Conservation (phyloP, 2,797 vertebrate genomes). For the Pseudopleuronectes americanus region DNA sequence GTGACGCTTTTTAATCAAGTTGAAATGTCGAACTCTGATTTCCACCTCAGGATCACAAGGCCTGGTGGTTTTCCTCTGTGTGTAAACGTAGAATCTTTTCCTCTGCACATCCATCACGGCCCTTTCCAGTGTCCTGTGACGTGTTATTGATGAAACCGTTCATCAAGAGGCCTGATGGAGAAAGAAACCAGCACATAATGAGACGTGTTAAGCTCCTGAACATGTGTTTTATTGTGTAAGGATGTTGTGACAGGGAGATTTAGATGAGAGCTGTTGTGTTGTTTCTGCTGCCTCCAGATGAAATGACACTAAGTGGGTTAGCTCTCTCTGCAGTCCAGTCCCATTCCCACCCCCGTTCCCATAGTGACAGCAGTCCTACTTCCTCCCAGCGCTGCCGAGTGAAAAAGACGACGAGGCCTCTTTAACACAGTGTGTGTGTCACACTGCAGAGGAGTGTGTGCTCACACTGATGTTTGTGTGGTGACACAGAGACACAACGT, state of each 20-base stretch:
- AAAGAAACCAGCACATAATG: neutral
- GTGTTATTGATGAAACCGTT: neutral
- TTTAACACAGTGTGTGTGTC: slow-evolving; percentile 25
- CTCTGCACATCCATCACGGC: too few relatives aligned
- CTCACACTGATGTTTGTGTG: slow-evolving; percentile 5
- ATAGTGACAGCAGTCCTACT: slow-evolving; percentile 54
- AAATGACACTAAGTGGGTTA: slow-evolving; percentile 52
- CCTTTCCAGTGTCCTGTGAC: neutral
- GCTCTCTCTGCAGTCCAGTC: slow-evolving; percentile 63
- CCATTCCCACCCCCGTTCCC: slow-evolving; percentile 62
- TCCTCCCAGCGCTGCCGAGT: slow-evolving; percentile 44
- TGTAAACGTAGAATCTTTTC: too few relatives aligned
- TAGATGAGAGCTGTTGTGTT: too few relatives aligned
- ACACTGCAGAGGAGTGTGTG: slow-evolving; percentile 36
- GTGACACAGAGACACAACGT: slow-evolving; percentile 14
- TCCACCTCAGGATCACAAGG: too few relatives aligned
- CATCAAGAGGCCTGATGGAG: neutral
- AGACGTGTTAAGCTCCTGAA: neutral
- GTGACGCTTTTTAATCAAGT: too few relatives aligned
- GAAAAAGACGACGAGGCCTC: slow-evolving; percentile 28
- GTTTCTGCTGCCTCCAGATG: slow-evolving; percentile 18
- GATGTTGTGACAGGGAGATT: too few relatives aligned
- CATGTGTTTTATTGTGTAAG: too few relatives aligned
- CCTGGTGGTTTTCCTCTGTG: too few relatives aligned
- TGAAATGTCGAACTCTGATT: too few relatives aligned